Percentiles rank a stretch among this genome's conserved stretches.
Conservation (phyloP, 2,113 vertebrate genomes). For the Andinoacara biseriatus region DNA sequence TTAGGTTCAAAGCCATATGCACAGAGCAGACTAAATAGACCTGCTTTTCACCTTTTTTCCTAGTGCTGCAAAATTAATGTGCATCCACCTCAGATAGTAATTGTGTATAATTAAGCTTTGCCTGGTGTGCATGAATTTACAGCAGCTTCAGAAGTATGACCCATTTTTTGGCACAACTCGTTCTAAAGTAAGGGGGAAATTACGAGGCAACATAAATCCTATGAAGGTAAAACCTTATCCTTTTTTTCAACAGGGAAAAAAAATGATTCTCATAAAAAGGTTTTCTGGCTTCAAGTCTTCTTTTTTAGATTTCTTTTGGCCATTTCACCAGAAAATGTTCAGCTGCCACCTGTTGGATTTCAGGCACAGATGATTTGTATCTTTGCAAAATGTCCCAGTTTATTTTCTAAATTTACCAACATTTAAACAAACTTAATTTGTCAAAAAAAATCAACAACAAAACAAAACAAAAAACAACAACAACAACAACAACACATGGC, state of each 20-base stretch:
- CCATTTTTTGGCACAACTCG: background rate
- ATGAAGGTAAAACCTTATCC: background rate
- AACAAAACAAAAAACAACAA: too few relatives aligned
- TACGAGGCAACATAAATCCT: background rate
- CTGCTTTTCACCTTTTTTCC: background rate
- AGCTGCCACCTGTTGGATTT: constrained; percentile 50
- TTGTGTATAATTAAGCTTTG: constrained; percentile 37
- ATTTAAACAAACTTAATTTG: background rate
- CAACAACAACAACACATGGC: background rate
- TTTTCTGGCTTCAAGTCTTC: background rate
- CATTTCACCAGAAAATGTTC: constrained; percentile 28
- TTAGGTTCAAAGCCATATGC: constrained; percentile 18
- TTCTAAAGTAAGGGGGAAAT: background rate
- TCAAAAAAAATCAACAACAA: background rate
- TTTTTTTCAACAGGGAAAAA: background rate
- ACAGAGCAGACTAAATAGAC: background rate
- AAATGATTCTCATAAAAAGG: background rate
- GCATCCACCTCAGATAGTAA: background rate
- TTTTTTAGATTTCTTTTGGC: constrained; percentile 20
- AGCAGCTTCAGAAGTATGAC: constrained; percentile 1
- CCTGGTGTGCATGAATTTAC: constrained; percentile 17
- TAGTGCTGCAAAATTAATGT: constrained; percentile 15
- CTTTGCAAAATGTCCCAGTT: constrained; percentile 35
- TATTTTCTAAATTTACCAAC: constrained; percentile 13
- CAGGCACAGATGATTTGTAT: constrained; percentile 37